Base-by-base conservation (phyloP, 2,113 vertebrate genomes). In the Nothoprocta pentlandii region DNA sequence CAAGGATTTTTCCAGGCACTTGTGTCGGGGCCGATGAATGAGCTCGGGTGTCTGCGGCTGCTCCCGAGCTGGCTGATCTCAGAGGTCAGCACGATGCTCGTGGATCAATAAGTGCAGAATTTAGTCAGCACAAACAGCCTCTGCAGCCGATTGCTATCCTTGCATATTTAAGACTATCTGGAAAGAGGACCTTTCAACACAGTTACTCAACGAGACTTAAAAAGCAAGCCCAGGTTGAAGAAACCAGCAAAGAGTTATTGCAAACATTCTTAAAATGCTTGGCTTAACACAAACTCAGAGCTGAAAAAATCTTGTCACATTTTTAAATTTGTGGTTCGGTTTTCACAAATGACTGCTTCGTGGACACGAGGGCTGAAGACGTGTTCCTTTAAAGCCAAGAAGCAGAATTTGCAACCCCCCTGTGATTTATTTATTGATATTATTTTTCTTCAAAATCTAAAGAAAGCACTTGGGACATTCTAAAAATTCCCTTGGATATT, bases 71-170 rank as follows among this genome's bases (percentile, higher is more conserved):
- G 90, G 77, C 44, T 84, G 30, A 84, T 86, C 94, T 85, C 93
- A 49, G 90, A 84, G 84, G 90, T 92, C 82, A 64, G 91, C 61
- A 80, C 92, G 80, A 39, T 1, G 74, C 66, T 63, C 46, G 58
- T 54, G 5, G 77, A 94, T 96, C 85, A 2, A 96, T 92, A 73
- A 14, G 14, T 69, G 83, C 85, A 6, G 49, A 78, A 90, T 90
- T 94, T 47, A 95, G 92, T 95, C 96, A 94, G 91, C 94, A 97
- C 89, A 92, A 91, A 78, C 64, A 88, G 77, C 80, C 88, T 82
- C 4, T 25, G 0, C 51, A 67, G 74, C 26, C 25, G 41, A 95
- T 80, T 54, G 90, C 86, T 90, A 36, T 2, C 86, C 80, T 84
- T 93, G 94, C 88, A 87, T 94, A 84, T 90, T 95, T 93, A 96